A percentile compares a stretch with the other conserved stretches of the same genome.
These are phyloP conservation scores for Nyctalus aviator DNA, from an alignment of 2,797 vertebrate species.

Conservation along the genomic window DNA sequence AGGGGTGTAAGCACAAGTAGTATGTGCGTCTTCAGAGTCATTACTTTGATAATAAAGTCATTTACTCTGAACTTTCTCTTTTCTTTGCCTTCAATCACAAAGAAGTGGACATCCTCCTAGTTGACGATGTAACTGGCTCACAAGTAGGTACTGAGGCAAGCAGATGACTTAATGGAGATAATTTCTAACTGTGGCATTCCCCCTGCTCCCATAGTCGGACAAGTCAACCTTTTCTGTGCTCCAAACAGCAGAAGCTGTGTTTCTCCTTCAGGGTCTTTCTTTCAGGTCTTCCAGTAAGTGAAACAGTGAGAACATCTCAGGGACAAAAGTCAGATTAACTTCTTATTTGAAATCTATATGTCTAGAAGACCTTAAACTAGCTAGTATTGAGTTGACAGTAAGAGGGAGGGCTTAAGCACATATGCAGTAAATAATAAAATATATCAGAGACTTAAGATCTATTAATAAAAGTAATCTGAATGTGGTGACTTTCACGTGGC, in stretches of 20 bases:
- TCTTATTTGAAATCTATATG: neutral
- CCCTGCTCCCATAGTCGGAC: neutral
- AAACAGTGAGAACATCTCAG: neutral
- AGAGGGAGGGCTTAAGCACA: neutral
- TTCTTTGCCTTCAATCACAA: neutral
- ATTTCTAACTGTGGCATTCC: neutral
- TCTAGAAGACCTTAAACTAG: neutral
- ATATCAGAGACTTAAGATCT: neutral
- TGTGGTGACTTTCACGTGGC: neutral
- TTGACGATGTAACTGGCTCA: neutral
- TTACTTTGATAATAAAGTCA: slow-evolving; percentile 4
- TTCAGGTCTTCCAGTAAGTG: neutral
- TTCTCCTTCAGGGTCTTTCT: neutral
- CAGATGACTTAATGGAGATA: neutral
- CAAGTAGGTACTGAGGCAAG: neutral
- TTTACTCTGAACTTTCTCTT: neutral
- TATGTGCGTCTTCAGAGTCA: neutral
- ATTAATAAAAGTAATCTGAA: neutral
- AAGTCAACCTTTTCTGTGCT: neutral
- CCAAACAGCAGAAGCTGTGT: neutral
- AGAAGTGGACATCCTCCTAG: neutral
- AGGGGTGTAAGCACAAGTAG: neutral
- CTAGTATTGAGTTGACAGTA: neutral
- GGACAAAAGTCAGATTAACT: neutral
- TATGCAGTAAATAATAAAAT: neutral